Conservation (phyloP, 92 coral and sea anemone species). For the Phenganax marumi region DNA sequence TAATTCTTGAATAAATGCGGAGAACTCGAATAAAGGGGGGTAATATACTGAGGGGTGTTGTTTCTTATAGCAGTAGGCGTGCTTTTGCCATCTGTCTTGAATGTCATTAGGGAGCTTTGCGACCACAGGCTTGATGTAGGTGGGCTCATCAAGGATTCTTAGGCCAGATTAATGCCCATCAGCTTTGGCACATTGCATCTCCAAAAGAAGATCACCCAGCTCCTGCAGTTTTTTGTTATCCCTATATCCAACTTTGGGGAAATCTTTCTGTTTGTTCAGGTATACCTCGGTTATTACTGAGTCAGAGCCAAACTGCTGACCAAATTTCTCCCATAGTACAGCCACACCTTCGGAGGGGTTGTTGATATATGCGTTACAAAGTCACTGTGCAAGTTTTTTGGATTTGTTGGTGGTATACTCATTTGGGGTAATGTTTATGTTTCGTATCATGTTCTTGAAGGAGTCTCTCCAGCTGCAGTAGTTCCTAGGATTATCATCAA, state of each 20-base stretch:
- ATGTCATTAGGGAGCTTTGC: slow-evolving; percentile 50
- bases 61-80: slow-evolving; percentile 45
- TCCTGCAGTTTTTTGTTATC: too few species aligned
- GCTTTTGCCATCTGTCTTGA: slow-evolving; percentile 57
- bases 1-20: slow-evolving; percentile 50
- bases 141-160: slow-evolving; percentile 49
- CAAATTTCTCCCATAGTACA: slow-evolving; percentile 24
- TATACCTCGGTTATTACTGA: slow-evolving; percentile 17
- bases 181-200: slow-evolving; percentile 56
- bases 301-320: slow-evolving; percentile 29
- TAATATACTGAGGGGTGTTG: slow-evolving; percentile 40
- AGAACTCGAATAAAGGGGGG: slow-evolving; percentile 58
- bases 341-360: slow-evolving; percentile 1
- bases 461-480: neutral
- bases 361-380: slow-evolving; percentile 9
- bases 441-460: neutral
- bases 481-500: neutral
- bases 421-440: slow-evolving; percentile 22
- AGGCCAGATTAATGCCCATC: slow-evolving; percentile 55
- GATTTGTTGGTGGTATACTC: slow-evolving; percentile 39
- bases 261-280: slow-evolving; percentile 13
- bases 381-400: slow-evolving; percentile 26
- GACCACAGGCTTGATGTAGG: slow-evolving; percentile 35
- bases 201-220: slow-evolving; percentile 55
- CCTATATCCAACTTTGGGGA: too few species aligned